Evolutionary conservation across 2,888 invertebrate genomes (phyloP), one percentile per base, ranked within the genome.

Genomic region (Xestoiulus laeticollis): DNA sequence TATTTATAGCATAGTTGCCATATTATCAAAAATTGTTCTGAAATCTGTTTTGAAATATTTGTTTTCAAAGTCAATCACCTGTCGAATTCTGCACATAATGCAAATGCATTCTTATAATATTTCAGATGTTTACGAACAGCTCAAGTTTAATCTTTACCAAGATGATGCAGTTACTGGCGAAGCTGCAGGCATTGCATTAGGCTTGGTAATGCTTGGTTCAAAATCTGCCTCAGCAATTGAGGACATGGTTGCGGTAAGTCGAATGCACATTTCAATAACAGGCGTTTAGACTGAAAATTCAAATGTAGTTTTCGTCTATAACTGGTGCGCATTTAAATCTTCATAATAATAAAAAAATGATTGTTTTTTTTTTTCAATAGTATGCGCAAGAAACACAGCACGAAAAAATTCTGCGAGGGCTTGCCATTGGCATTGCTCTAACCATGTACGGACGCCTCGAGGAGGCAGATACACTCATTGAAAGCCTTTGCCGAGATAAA

Each of bases 81-180:
- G 38, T 38, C 3, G 3, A 38, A 38, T 38, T 38, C 3, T 38
- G 38, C 38, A 38, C 38, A 38, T 38, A 38, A 38, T 5, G 38
- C 6, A 38, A 3, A 38, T 38, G 38, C 3, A 38, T 6, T 26
- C 26, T 85, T 82, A 8, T 82, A 12, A 26, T 33, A 2, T 87
- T 48, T 82, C 83, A 92, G 98, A 99, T 92, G 96, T 98, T 8
- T 99, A 99, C 92, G 98, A 98, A 91, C 98, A 98, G 92, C 93
- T 99, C 14, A 99, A 99, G 92, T 97, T 98, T 91, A 98, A 98
- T 92, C 94, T 99, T 88, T 99, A 98, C 91, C 98, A 99, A 90
- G 99, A 99, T 92, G 99, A 99, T 92, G 99, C 99, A 0, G 97
- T 99, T 0, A 98, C 99, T 33, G 99, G 99, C 43, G 99, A 99